Evolutionary conservation across 2,888 invertebrate species (phyloP).

Genomic region (Tetramorium bicarinatum): DNA sequence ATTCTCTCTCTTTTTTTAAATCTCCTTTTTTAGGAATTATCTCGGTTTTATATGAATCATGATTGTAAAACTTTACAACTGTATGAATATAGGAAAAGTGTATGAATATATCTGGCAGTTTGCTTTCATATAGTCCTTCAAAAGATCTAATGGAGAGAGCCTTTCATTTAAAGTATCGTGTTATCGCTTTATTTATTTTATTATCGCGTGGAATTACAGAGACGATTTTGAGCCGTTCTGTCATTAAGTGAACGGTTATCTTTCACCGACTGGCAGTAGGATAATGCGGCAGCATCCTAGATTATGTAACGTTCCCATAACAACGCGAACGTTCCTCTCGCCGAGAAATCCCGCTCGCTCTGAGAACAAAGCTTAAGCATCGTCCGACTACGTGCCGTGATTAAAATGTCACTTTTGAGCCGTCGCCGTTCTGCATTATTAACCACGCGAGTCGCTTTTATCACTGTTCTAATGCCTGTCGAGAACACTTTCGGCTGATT

Average conservation of each 20-base stretch:
- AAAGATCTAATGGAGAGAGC: not conserved
- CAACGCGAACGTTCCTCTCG: conserved; percentile 39
- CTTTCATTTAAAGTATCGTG: not conserved
- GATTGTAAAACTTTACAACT: conserved; percentile 3
- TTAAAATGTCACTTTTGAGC: conserved; percentile 61
- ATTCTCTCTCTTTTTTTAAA: conserved; percentile 9
- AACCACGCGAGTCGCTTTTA: conserved; percentile 48
- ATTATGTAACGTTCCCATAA: conserved; percentile 59
- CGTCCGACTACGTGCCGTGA: conserved; percentile 54
- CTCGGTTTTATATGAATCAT: not conserved
- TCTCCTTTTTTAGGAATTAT: not conserved
- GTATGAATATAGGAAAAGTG: not conserved
- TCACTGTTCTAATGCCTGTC: conserved; percentile 7
- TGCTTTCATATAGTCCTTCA: not conserved
- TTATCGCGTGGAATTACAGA: not conserved
- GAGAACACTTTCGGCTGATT: conserved; percentile 46
- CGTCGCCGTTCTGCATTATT: conserved; percentile 43
- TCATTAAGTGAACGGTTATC: conserved; percentile 15
- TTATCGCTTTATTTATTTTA: conserved; percentile 14
- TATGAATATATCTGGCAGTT: not conserved
- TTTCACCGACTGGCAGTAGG: conserved; percentile 4
- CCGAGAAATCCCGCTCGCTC: conserved; percentile 10
- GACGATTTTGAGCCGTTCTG: not conserved
- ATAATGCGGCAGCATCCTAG: conserved; percentile 28
- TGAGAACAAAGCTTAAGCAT: conserved; percentile 59